A percentile compares a stretch with the other conserved stretches of the same genome.
Conservation (phyloP, 1,140 invertebrate genomes). For the Thaumatotibia leucotreta region DNA sequence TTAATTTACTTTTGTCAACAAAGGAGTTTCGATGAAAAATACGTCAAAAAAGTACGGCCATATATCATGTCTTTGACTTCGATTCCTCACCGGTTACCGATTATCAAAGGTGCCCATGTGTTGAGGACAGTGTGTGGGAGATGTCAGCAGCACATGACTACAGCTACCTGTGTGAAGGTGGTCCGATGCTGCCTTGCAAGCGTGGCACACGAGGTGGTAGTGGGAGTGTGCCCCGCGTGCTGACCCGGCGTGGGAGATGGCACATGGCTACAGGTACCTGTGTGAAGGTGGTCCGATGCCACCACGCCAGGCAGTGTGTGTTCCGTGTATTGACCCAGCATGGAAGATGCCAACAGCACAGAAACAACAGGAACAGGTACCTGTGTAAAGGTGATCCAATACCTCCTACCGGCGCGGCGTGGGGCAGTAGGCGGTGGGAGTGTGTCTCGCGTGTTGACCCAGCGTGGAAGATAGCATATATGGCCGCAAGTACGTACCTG, state of each 20-base stretch:
- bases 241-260: slow-evolving; percentile 40
- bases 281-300: slow-evolving; percentile 83
- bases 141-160: no score
- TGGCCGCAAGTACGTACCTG: no score
- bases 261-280: slow-evolving; percentile 27
- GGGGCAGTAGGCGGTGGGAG: slow-evolving; percentile 91
- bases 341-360: slow-evolving; percentile 54
- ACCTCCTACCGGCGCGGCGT: slow-evolving; percentile 93
- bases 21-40: no score
- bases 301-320: slow-evolving; percentile 92
- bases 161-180: slow-evolving; percentile 92
- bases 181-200: slow-evolving; percentile 95
- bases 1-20: no score
- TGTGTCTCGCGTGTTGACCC: slow-evolving; percentile 82
- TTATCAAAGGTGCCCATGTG: no score
- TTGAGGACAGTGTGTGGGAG: no score
- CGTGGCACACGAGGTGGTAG: slow-evolving; percentile 92
- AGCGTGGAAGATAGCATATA: slow-evolving; percentile 45
- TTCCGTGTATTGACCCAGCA: slow-evolving; percentile 76
- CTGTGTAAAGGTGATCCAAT: no score
- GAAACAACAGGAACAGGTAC: slow-evolving; percentile 16
- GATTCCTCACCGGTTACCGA: no score
- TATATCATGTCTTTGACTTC: no score
- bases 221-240: slow-evolving; percentile 87
- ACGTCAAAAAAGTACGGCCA: no score